Evolutionary conservation across 2,797 vertebrate genomes (phyloP).

Genomic region (Orestias chungarensis): DNA sequence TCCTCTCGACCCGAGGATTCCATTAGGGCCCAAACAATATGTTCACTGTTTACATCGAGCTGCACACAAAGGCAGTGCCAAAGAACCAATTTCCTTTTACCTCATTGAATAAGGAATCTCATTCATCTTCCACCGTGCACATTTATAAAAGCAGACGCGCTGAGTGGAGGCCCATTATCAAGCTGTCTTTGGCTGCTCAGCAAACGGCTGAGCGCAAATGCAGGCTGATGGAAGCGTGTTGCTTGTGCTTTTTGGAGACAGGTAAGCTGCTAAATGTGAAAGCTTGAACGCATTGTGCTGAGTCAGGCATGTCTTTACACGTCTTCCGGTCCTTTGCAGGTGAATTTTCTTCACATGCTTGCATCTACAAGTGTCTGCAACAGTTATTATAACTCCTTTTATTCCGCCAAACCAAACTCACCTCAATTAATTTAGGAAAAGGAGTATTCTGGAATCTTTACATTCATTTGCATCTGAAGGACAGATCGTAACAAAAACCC

Average conservation of each 20-base stretch:
- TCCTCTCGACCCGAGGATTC: conserved; percentile 62
- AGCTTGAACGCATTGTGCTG: conserved; percentile 10
- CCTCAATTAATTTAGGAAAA: neutral
- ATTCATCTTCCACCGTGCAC: conserved; percentile 68
- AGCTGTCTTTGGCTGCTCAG: conserved; percentile 49
- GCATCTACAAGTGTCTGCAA: neutral
- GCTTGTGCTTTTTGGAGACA: conserved; percentile 31
- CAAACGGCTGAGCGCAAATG: conserved; percentile 27
- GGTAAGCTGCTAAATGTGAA: conserved; percentile 11
- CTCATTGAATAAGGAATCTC: conserved; percentile 73
- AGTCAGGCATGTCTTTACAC: neutral
- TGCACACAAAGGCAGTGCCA: conserved; percentile 66
- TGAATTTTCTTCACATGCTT: neutral
- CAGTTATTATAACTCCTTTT: neutral
- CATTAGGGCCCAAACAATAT: conserved; percentile 69
- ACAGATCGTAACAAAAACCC: no score
- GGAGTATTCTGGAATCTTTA: neutral
- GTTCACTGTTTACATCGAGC: conserved; percentile 61
- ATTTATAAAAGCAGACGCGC: conserved; percentile 63
- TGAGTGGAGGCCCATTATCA: conserved; percentile 64
- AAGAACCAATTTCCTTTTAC: conserved; percentile 75
- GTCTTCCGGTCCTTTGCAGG: neutral
- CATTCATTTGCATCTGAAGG: neutral
- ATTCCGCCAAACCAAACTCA: conserved; percentile 14
- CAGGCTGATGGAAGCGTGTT: conserved; percentile 21